Evolutionary conservation across 1,140 invertebrate species (phyloP).

Genomic region (Ctenoplectra terminalis): DNA sequence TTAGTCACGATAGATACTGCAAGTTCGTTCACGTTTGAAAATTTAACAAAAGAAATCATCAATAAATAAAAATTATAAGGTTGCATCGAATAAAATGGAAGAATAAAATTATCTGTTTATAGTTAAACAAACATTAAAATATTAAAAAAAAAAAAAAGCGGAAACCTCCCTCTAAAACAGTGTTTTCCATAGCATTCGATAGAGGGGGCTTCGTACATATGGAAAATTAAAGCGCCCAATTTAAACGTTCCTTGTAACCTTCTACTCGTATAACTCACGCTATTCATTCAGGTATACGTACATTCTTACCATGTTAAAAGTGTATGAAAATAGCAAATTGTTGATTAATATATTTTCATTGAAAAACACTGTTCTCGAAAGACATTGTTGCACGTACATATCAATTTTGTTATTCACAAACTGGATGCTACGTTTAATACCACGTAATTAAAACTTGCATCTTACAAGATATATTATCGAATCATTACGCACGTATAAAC

Average conservation of each 20-base stretch:
- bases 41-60: not conserved
- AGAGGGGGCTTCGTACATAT: not conserved
- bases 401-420: not conserved
- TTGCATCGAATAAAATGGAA: not conserved
- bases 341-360: not conserved
- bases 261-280: not conserved
- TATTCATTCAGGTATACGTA: not conserved
- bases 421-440: not conserved
- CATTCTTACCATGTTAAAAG: not conserved
- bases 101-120: too few species aligned
- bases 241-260: not conserved
- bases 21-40: not conserved
- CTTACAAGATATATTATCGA: not conserved
- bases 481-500: not conserved
- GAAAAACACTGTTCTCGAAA: not conserved
- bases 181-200: not conserved
- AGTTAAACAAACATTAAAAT: too few species aligned
- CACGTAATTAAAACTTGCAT: not conserved
- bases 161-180: not conserved
- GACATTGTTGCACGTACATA: not conserved
- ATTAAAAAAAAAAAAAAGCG: not conserved
- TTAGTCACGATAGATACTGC: constrained; percentile 33
- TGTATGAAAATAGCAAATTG: constrained; percentile 6
- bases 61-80: not conserved
- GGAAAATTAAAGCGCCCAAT: not conserved